Evolutionary conservation across 1,140 invertebrate species (phyloP).

Genomic region (Dolichoris vasculosae): DNA sequence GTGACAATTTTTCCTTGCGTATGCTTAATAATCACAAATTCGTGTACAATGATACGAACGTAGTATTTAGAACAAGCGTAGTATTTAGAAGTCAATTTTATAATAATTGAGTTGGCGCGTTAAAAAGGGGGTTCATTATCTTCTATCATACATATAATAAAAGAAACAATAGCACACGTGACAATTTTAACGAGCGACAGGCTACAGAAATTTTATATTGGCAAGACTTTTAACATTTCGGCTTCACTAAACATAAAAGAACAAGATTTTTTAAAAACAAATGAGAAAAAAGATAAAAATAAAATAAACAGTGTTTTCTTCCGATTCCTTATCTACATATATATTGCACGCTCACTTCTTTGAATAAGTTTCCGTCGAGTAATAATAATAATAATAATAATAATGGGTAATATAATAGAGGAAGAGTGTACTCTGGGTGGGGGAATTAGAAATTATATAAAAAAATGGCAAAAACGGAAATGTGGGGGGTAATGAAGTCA

Average conservation of each 20-base stretch:
- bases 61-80: background rate
- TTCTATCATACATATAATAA: background rate
- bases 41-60: background rate
- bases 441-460: background rate
- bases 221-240: conserved; percentile 31
- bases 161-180: background rate
- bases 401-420: conserved; percentile 5
- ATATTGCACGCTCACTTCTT: conserved; percentile 50
- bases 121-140: background rate
- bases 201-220: conserved; percentile 32
- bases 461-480: background rate
- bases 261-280: background rate
- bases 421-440: background rate
- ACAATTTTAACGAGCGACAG: background rate
- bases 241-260: background rate
- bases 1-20: conserved; percentile 1
- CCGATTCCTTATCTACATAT: conserved; percentile 43
- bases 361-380: conserved; percentile 19
- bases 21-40: conserved; percentile 5
- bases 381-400: conserved; percentile 37
- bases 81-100: background rate
- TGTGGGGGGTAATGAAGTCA: background rate
- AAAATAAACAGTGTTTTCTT: conserved; percentile 11
- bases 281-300: conserved; percentile 7
- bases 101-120: background rate